Evolutionary conservation across 2,888 invertebrate genomes (phyloP).

Genomic region (Merodon equestris): DNA sequence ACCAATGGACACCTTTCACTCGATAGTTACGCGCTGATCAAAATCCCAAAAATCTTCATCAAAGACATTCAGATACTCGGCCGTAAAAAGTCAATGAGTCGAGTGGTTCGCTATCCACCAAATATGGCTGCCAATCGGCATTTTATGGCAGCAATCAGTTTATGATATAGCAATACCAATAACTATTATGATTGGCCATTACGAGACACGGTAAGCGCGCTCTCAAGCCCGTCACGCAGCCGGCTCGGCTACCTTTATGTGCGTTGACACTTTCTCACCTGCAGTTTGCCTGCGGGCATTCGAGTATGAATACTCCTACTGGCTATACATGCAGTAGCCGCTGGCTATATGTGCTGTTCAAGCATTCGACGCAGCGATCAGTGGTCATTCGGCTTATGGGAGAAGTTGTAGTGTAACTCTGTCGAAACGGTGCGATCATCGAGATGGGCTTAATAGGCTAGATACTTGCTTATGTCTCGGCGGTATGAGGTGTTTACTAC

Average conservation of each 20-base stretch:
- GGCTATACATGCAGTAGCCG: constrained; percentile 5
- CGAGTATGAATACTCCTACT: neutral
- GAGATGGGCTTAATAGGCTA: constrained; percentile 49
- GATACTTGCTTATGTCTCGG: too few species aligned
- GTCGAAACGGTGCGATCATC: constrained; percentile 2
- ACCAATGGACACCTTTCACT: neutral
- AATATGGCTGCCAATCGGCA: constrained; percentile 57
- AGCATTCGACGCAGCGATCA: constrained; percentile 23
- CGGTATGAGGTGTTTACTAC: neutral
- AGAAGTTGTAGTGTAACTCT: constrained; percentile 53
- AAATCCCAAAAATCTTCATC: too few species aligned
- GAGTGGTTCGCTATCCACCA: constrained; percentile 48
- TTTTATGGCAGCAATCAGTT: constrained; percentile 62
- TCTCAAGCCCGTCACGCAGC: constrained; percentile 48
- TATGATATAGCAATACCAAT: constrained; percentile 63
- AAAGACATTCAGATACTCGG: too few species aligned
- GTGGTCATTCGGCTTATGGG: constrained; percentile 48
- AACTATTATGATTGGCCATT: constrained; percentile 67
- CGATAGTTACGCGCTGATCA: too few species aligned
- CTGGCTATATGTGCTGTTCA: constrained; percentile 17
- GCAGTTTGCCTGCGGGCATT: constrained; percentile 16
- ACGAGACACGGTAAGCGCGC: constrained; percentile 54
- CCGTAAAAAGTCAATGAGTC: too few species aligned
- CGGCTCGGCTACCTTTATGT: constrained; percentile 33
- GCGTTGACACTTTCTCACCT: constrained; percentile 58